Evolutionary conservation across 2,888 invertebrate genomes (phyloP).

Genomic region (Caenorhabditis imperialis): DNA sequence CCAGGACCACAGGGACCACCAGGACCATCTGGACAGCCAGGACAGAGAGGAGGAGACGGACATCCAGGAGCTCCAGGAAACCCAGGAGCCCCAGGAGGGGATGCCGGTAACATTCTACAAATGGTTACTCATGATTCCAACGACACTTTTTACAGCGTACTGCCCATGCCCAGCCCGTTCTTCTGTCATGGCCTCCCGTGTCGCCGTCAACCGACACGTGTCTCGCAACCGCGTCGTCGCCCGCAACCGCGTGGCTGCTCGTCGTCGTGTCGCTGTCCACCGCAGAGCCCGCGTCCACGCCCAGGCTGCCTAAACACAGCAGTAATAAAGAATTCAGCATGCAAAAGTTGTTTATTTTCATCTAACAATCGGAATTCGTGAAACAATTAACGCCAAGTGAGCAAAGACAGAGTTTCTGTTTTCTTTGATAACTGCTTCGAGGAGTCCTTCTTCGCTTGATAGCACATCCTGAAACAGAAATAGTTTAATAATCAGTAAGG

Average conservation of each 20-base stretch:
- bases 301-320: constrained; percentile 17
- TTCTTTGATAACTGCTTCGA: constrained; percentile 50
- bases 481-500: background rate
- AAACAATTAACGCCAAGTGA: constrained; percentile 55
- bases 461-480: constrained; percentile 33
- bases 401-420: constrained; percentile 56
- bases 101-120: constrained; percentile 21
- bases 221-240: constrained; percentile 41
- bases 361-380: constrained; percentile 58
- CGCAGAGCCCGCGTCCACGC: constrained; percentile 45
- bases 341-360: constrained; percentile 21
- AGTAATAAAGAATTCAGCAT: constrained; percentile 36
- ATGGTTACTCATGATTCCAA: background rate
- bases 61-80: constrained; percentile 40
- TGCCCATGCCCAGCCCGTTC: constrained; percentile 54
- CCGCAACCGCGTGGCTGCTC: constrained; percentile 38
- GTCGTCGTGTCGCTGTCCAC: constrained; percentile 43
- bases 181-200: constrained; percentile 27
- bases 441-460: constrained; percentile 42
- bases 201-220: constrained; percentile 33
- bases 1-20: constrained; percentile 49
- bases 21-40: constrained; percentile 49
- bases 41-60: constrained; percentile 35
- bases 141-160: constrained; percentile 31
- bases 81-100: constrained; percentile 45